A percentile compares a stretch with the other conserved stretches of the same genome.
Evolutionary conservation across 2,888 invertebrate species (phyloP).

Genomic region (Lepeophtheirus nordmannii): DNA sequence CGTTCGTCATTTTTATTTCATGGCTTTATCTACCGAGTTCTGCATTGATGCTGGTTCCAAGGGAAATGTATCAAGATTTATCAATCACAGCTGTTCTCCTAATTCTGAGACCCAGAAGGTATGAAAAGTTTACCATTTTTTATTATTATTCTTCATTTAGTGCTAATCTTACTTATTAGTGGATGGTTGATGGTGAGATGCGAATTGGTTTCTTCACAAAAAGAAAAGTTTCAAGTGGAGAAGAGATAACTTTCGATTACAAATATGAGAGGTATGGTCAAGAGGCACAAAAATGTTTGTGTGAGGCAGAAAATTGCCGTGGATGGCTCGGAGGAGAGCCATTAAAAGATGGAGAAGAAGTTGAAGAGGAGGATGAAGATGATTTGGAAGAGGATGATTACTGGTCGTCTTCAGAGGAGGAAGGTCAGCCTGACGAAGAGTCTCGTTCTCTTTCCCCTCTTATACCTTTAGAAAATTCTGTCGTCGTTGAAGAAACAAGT

Average conservation of each 20-base stretch:
- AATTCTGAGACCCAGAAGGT: conserved; percentile 92
- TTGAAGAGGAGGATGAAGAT: conserved; percentile 48
- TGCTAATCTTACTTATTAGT: conserved; percentile 32
- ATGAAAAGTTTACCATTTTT: conserved; percentile 3
- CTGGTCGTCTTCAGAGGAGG: not conserved
- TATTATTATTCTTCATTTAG: conserved; percentile 10
- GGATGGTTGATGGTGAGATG: conserved; percentile 49
- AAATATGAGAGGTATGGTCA: conserved; percentile 74
- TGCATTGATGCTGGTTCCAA: conserved; percentile 90
- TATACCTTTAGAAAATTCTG: not conserved
- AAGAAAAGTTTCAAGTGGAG: conserved; percentile 60
- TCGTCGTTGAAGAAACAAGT: not conserved
- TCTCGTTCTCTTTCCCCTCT: not conserved
- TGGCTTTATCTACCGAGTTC: conserved; percentile 82
- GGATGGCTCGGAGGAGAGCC: conserved; percentile 90
- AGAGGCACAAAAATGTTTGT: conserved; percentile 88
- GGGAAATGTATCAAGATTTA: conserved; percentile 90
- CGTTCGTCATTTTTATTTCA: conserved; percentile 88
- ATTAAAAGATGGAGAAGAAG: conserved; percentile 31
- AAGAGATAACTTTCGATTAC: conserved; percentile 97
- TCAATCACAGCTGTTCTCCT: conserved; percentile 97
- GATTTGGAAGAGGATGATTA: conserved; percentile 34
- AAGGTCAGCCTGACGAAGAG: not conserved
- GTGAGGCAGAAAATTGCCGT: conserved; percentile 71
- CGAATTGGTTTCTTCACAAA: conserved; percentile 93